Base-by-base conservation (phyloP, 92 coral and sea anemone species). In the Umimayanthus kanabou region DNA sequence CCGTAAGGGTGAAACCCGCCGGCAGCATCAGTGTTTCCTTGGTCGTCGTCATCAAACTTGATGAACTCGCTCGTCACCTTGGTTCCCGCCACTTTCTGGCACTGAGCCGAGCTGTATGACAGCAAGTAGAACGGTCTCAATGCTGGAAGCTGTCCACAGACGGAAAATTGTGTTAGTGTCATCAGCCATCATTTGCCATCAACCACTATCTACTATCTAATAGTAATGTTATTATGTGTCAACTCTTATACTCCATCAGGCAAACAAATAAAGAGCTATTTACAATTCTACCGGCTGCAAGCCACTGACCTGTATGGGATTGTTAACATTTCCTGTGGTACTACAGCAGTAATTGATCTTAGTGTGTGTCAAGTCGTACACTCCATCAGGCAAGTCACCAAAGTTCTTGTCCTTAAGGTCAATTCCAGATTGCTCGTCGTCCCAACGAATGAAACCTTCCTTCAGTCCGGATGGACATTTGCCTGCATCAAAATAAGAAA, bases 31-130 rank as follows among this genome's bases (percentile, higher is more conserved):
- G 99, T 97, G 78, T 97, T 97, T 2, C 93, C 99, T 58, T 95
- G 98, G 85, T 97, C 99, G 33, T 97, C 97, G 74, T 97, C 99
- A 30, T 97, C 99, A 90, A 95, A 97, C 91, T 97, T 97, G 79
- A 96, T 91, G 80, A 96, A 96, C 89, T 96, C 99, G 80, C 98
- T 95, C 1, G 96, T 95, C 7, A 92, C 99, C 82, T 90, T 91
- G 84, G 98, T 96, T 50, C 99, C 99, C 2, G 98, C 94, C 42
- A 94, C 94, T 73, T 96, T 96, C 89, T 96, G 99, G 82, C 99
- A 96, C 87, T 95, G 99, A 5, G 99, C 94, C 1, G 99, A 96
- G 87, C 93, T 98, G 72, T 96, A 96, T 23, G 98, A 90, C 67
- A 97, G 92, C 30, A 97, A 93, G 80, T 97, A 97, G 90, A 97